These are phyloP conservation scores for Petrocephalus microphthalmus DNA, from an alignment of 2,113 vertebrate genomes.

Conservation along the genomic window DNA sequence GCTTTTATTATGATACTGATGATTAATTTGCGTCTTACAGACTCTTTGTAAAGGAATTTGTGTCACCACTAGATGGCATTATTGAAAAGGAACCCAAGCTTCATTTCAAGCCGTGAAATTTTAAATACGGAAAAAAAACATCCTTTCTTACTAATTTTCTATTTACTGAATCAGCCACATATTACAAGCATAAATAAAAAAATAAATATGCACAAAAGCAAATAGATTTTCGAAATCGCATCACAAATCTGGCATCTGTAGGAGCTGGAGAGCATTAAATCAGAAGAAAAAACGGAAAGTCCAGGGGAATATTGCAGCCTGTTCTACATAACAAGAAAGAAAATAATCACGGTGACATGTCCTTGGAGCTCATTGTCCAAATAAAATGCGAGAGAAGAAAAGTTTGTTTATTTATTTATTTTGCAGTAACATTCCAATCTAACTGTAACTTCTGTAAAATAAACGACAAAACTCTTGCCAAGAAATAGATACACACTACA, in stretches of 20 bases:
- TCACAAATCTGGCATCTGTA: not conserved
- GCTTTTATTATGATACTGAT: not conserved
- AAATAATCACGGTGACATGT: not conserved
- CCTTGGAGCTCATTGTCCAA: not conserved
- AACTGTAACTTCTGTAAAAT: not conserved
- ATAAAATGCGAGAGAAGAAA: not conserved
- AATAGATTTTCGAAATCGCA: not conserved
- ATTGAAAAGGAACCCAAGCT: slow-evolving; percentile 6
- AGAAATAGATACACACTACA: slow-evolving; percentile 7
- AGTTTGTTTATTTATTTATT: not conserved
- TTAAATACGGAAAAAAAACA: not conserved
- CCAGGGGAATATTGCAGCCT: slow-evolving; percentile 27
- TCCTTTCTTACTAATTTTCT: not conserved
- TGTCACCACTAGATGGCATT: slow-evolving; percentile 30
- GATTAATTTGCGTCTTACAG: not conserved
- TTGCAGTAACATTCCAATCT: not conserved
- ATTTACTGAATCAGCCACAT: not conserved
- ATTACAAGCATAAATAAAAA: not conserved
- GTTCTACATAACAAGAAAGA: slow-evolving; percentile 9
- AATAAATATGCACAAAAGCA: not conserved
- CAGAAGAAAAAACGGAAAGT: slow-evolving; percentile 27
- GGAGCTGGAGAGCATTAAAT: slow-evolving; percentile 17
- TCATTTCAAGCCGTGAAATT: not conserved
- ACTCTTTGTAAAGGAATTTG: not conserved
- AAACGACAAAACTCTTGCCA: not conserved